These are phyloP conservation scores for Zelostemma sp. DNA, from an alignment of 1,140 invertebrate genomes.

Conservation along the genomic window DNA sequence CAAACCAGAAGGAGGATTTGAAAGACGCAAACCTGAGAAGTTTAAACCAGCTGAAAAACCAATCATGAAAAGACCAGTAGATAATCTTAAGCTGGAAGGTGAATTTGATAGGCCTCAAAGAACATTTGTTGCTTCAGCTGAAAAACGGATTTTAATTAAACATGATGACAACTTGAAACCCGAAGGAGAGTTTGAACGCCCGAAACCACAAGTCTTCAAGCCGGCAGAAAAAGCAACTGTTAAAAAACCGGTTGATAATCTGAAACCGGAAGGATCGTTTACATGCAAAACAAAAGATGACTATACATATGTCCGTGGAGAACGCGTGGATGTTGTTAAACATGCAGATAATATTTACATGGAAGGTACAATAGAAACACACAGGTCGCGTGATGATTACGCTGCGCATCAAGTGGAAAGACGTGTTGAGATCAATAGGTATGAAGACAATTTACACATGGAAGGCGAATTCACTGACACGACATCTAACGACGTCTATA, in stretches of 20 bases:
- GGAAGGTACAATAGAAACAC: slow-evolving; percentile 70
- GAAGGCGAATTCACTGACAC: slow-evolving; percentile 66
- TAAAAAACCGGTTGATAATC: slow-evolving; percentile 69
- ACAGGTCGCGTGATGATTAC: slow-evolving; percentile 54
- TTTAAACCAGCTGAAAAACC: slow-evolving; percentile 57
- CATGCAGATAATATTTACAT: slow-evolving; percentile 72
- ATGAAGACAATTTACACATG: slow-evolving; percentile 66
- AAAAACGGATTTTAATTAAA: slow-evolving; percentile 43
- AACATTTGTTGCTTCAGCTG: slow-evolving; percentile 20
- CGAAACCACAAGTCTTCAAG: slow-evolving; percentile 62
- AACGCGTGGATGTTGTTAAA: slow-evolving; percentile 67
- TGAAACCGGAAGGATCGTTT: slow-evolving; percentile 73
- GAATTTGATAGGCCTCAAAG: slow-evolving; percentile 74
- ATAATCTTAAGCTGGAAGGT: slow-evolving; percentile 70
- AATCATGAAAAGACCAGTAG: slow-evolving; percentile 62
- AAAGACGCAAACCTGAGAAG: too few species aligned
- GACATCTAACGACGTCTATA: slow-evolving; percentile 59
- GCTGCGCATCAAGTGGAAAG: slow-evolving; percentile 49
- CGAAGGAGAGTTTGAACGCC: slow-evolving; percentile 73
- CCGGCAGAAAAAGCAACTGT: slow-evolving; percentile 70
- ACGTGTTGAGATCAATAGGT: slow-evolving; percentile 59
- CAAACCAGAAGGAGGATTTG: slow-evolving; percentile 68
- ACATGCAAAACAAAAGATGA: slow-evolving; percentile 68
- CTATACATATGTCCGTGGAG: slow-evolving; percentile 69
- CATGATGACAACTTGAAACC: slow-evolving; percentile 69